Conservation (phyloP, 2,888 invertebrate genomes). For the Eristalis arbustorum region DNA sequence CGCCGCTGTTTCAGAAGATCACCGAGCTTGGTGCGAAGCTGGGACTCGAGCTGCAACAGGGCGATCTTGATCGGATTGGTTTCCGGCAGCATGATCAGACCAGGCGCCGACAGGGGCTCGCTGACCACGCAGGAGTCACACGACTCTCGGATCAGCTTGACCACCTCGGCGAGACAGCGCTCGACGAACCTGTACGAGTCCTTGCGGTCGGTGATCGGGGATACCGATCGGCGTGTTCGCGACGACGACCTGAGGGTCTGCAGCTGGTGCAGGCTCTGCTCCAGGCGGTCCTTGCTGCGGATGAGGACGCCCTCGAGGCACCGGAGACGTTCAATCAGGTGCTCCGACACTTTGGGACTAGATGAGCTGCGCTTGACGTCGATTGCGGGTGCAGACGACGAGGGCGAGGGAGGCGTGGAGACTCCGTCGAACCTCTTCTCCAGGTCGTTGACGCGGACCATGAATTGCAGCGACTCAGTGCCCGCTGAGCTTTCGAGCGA, state of each 20-base stretch:
- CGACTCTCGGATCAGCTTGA: constrained; percentile 83
- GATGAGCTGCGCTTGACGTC: constrained; percentile 71
- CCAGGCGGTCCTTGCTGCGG: constrained; percentile 85
- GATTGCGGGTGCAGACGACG: constrained; percentile 70
- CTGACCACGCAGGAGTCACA: constrained; percentile 83
- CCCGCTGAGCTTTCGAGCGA: constrained; percentile 89
- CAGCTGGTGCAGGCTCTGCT: constrained; percentile 85
- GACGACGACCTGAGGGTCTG: constrained; percentile 83
- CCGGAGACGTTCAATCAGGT: constrained; percentile 83
- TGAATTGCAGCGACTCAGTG: constrained; percentile 89
- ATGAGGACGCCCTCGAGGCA: constrained; percentile 84
- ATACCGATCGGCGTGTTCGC: constrained; percentile 84
- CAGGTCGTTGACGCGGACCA: constrained; percentile 87
- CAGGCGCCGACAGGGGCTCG: constrained; percentile 68
- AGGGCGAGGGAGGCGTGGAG: constrained; percentile 68
- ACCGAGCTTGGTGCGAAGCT: constrained; percentile 85
- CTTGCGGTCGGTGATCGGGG: constrained; percentile 85
- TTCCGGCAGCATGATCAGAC: constrained; percentile 81
- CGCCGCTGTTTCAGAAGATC: constrained; percentile 86
- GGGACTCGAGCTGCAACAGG: constrained; percentile 84
- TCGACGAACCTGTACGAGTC: constrained; percentile 84
- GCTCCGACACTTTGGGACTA: constrained; percentile 81
- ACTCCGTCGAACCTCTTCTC: constrained; percentile 89
- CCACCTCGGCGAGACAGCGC: constrained; percentile 84
- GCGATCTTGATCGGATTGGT: constrained; percentile 83